Conservation (phyloP, 1,140 invertebrate species). For the Drosophila burlai region DNA sequence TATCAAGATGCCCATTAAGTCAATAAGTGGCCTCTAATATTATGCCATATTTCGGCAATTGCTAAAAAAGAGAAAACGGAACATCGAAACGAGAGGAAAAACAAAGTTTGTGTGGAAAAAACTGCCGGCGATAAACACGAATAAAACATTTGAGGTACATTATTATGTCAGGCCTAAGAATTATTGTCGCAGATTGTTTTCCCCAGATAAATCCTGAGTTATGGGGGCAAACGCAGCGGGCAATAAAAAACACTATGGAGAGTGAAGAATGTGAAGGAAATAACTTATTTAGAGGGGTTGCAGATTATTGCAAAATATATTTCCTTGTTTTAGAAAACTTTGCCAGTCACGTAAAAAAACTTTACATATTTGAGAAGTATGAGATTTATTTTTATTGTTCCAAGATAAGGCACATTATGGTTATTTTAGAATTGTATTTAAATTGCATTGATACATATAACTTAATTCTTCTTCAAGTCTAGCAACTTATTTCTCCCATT, state of each 20-base stretch:
- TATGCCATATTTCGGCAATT: slow-evolving; percentile 79
- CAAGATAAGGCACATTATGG: slow-evolving; percentile 6
- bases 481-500: slow-evolving; percentile 16
- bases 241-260: slow-evolving; percentile 20
- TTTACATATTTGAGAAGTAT: slow-evolving; percentile 22
- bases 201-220: slow-evolving; percentile 70
- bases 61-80: slow-evolving; percentile 52
- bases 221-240: slow-evolving; percentile 75
- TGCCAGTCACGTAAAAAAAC: slow-evolving; percentile 24
- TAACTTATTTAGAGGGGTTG: slow-evolving; percentile 37
- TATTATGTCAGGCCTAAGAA: slow-evolving; percentile 72
- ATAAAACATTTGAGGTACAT: slow-evolving; percentile 71
- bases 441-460: background rate
- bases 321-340: background rate
- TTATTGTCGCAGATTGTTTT: slow-evolving; percentile 69
- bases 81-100: slow-evolving; percentile 11
- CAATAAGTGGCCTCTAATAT: slow-evolving; percentile 79
- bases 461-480: background rate
- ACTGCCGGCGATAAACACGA: slow-evolving; percentile 66
- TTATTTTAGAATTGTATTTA: background rate
- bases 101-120: slow-evolving; percentile 59
- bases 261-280: slow-evolving; percentile 6
- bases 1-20: slow-evolving; percentile 76
- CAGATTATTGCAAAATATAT: slow-evolving; percentile 19
- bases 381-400: slow-evolving; percentile 15